Evolutionary conservation across 2,797 vertebrate species (phyloP).

Genomic region (Muraenolepis orangiensis): DNA sequence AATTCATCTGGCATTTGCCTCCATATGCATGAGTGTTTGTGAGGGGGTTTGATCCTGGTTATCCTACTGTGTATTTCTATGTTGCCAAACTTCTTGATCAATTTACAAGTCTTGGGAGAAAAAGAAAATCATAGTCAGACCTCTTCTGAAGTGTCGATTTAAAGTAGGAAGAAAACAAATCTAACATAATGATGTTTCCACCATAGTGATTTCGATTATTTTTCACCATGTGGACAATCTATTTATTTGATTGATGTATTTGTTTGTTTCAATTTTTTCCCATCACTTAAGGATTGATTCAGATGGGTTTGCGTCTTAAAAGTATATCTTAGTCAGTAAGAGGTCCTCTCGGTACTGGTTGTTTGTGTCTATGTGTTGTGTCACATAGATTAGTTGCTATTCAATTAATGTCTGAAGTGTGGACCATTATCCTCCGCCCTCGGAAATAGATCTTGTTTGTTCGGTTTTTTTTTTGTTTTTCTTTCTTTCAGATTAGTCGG

Average conservation of each 20-base stretch:
- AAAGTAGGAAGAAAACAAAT: constrained; percentile 27
- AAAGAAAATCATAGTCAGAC: constrained; percentile 49
- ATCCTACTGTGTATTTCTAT: constrained; percentile 67
- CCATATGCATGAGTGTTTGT: not conserved
- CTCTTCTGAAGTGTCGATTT: constrained; percentile 53
- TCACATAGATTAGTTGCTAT: constrained; percentile 22
- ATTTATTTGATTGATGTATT: not conserved
- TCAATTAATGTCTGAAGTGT: constrained; percentile 51
- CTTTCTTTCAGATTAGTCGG: constrained; percentile 36
- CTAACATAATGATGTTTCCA: not conserved
- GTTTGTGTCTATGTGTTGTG: not conserved
- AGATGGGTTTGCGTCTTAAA: not conserved
- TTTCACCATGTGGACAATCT: not conserved
- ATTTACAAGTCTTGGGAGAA: not conserved
- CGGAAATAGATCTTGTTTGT: constrained; percentile 36
- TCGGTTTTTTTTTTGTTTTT: constrained; percentile 48
- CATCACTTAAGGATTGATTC: not conserved
- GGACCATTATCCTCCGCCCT: constrained; percentile 43
- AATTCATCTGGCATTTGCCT: not conserved
- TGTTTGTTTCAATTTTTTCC: not conserved
- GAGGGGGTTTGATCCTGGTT: constrained; percentile 61
- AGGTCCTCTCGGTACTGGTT: constrained; percentile 25
- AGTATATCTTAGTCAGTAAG: not conserved
- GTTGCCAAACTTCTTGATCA: constrained; percentile 53
- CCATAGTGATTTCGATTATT: not conserved